Evolutionary conservation across 2,888 invertebrate genomes (phyloP).

Genomic region (Hypena proboscidalis): DNA sequence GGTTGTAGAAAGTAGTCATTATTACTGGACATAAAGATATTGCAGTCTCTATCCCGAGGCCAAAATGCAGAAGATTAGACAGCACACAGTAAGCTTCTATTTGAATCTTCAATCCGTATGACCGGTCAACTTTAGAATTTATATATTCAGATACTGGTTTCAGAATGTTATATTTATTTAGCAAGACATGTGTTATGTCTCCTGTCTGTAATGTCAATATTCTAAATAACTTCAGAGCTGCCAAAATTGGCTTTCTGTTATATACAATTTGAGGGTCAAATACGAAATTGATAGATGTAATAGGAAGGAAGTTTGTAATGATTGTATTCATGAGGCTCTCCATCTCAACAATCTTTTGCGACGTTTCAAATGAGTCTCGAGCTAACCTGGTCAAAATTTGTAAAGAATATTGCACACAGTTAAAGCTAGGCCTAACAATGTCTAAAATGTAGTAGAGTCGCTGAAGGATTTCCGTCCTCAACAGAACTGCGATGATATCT

Average conservation of each 20-base stretch:
- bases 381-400: constrained; percentile 92
- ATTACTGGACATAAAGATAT: constrained; percentile 82
- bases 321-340: constrained; percentile 88
- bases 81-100: constrained; percentile 87
- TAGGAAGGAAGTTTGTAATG: constrained; percentile 85
- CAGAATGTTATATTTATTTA: constrained; percentile 82
- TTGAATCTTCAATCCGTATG: constrained; percentile 85
- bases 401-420: constrained; percentile 90
- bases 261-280: constrained; percentile 81
- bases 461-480: constrained; percentile 91
- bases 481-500: constrained; percentile 90
- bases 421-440: constrained; percentile 88
- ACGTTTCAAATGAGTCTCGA: constrained; percentile 90
- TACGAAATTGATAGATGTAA: constrained; percentile 61
- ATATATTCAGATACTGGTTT: constrained; percentile 84
- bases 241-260: constrained; percentile 87
- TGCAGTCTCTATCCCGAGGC: constrained; percentile 75
- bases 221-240: constrained; percentile 90
- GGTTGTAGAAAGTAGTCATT: constrained; percentile 83
- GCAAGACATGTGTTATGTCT: constrained; percentile 80
- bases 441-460: constrained; percentile 91
- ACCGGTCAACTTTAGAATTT: constrained; percentile 78
- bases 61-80: constrained; percentile 83
- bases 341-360: constrained; percentile 86
- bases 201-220: constrained; percentile 87